A percentile compares a stretch with the other conserved stretches of the same genome.
phyloP scores from a whole-genome alignment of 1,140 invertebrate genomes.

The Plutomurus gul region DNA sequence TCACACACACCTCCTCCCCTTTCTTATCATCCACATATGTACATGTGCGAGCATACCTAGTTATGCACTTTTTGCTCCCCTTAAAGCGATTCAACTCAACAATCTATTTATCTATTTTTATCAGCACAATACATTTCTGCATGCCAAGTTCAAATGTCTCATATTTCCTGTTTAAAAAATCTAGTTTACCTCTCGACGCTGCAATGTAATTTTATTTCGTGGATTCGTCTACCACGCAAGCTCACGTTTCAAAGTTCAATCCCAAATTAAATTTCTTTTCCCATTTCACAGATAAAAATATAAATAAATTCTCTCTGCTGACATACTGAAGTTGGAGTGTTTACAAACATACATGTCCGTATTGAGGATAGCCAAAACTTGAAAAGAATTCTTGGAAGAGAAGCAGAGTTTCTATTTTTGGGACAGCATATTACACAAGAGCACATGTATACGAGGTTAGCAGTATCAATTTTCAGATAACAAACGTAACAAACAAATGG shows the following conservation, averaged over 20 bases:
- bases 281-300: not conserved
- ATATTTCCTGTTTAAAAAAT: conserved; percentile 26
- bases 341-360: too few species aligned
- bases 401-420: too few species aligned
- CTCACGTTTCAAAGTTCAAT: too few species aligned
- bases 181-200: not conserved
- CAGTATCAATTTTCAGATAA: too few species aligned
- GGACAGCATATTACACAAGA: too few species aligned
- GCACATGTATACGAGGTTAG: too few species aligned
- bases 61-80: not conserved
- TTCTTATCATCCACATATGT: not conserved
- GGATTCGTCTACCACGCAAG: not conserved
- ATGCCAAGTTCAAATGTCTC: conserved; percentile 11
- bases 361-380: too few species aligned
- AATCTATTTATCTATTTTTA: conserved; percentile 30
- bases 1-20: not conserved
- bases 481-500: too few species aligned
- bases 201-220: conserved; percentile 6
- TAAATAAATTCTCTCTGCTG: too few species aligned
- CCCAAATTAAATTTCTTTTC: not conserved
- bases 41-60: not conserved
- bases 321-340: too few species aligned
- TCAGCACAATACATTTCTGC: conserved; percentile 8
- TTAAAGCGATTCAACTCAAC: conserved; percentile 22
- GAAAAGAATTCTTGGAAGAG: too few species aligned